Percentiles rank a stretch among this genome's conserved stretches.
Conservation (phyloP, 2,888 invertebrate genomes). For the Tinea trinotella region DNA sequence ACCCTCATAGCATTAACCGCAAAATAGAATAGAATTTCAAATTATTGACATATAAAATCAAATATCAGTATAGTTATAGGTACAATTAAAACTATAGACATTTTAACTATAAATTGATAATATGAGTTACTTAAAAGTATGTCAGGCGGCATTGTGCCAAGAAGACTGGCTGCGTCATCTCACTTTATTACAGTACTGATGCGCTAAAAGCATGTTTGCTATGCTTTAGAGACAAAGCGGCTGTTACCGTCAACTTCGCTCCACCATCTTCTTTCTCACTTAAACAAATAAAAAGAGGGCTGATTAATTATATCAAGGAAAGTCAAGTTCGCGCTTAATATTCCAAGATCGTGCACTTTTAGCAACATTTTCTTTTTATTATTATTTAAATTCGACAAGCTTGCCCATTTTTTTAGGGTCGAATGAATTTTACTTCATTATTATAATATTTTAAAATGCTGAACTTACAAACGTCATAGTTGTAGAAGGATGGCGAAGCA, state of each 20-base stretch:
- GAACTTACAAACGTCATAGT: not conserved
- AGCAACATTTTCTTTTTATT: not conserved
- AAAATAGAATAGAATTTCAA: not conserved
- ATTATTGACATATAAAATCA: not conserved
- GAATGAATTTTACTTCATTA: not conserved
- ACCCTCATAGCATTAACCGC: not conserved
- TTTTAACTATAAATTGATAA: not conserved
- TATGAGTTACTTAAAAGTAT: not conserved
- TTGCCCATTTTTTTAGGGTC: not conserved
- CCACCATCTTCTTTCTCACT: not conserved
- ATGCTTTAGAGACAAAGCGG: not conserved
- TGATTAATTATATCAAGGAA: not conserved
- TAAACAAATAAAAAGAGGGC: not conserved
- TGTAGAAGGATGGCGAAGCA: not conserved
- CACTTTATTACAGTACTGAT: not conserved
- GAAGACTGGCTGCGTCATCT: not conserved
- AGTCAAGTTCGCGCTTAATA: not conserved
- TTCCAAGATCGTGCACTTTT: not conserved
- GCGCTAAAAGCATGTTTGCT: not conserved
- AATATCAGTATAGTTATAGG: no score
- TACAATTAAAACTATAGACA: not conserved
- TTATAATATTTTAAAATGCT: constrained; percentile 1
- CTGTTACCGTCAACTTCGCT: not conserved
- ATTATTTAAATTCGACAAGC: not conserved
- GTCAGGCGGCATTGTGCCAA: not conserved